Evolutionary conservation across 2,797 vertebrate species (phyloP), one percentile per base, ranked within the genome.

Genomic region (Rhyacichthys aspro): DNA sequence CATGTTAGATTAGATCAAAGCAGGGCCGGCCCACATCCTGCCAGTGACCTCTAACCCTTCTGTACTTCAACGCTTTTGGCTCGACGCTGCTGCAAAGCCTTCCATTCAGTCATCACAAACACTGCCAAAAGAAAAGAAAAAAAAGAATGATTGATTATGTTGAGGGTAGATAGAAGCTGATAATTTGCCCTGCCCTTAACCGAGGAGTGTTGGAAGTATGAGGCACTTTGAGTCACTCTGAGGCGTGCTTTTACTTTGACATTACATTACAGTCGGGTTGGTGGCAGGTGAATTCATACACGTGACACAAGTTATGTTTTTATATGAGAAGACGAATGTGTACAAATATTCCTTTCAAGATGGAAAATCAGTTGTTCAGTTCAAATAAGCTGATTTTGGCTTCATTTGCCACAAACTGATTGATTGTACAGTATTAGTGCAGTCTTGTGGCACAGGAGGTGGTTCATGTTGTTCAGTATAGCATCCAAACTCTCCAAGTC

Each of bases 1-100:
- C 55, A 45, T 56, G 76, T 74, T 55, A 9, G 36, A 74, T 12
- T 1, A 82, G 80, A 88, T 89, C 82, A 88, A 90, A 90, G 85
- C 65, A 0, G 19, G 71, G 14, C 75, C 79, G 15, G 82, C 87
- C 86, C 84, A 88, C 89, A 86, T 89, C 88, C 88, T 84, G 81
- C 53, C 80, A 15, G 61, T 76, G 80, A 87, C 87, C 88, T 84
- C 5, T 82, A 59, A 86, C 86, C 79, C 68, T 55, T 81, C 75
- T 67, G 72, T 70, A 80, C 79, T 68, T 72, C 74, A 63, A 50
- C 3, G 43, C 44, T 56, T 23, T 28, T 28, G 56, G 64, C 79
- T 72, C 66, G 6, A 53, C 69, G 11, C 57, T 41, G 44, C 56
- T 34, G 64, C 60, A 42, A 43, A 67, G 52, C 43, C 72, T 68